Percentiles rank a stretch among this genome's conserved stretches.
These are phyloP conservation scores for Ferdinandea cuprea DNA, from an alignment of 2,888 invertebrate genomes.

Conservation along the genomic window DNA sequence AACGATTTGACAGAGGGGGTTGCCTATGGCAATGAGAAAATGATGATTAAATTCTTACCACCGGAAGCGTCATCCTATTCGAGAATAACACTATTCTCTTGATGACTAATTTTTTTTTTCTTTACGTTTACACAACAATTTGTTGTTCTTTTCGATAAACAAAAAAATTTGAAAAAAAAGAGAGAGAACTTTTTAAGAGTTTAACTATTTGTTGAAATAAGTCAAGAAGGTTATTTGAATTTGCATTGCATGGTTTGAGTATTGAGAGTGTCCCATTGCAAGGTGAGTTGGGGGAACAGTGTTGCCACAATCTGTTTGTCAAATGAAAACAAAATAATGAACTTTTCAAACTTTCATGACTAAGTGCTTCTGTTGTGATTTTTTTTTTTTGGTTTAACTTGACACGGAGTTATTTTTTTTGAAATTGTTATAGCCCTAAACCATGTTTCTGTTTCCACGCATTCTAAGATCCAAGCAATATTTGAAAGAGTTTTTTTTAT, in stretches of 20 bases:
- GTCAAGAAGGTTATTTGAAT: background rate
- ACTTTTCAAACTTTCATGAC: too few relatives aligned
- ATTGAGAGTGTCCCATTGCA: background rate
- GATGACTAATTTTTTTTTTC: conserved; percentile 49
- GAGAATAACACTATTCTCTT: conserved; percentile 33
- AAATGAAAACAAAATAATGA: too few relatives aligned
- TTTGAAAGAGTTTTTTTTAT: too few relatives aligned
- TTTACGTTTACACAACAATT: background rate
- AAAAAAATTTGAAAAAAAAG: conserved; percentile 1
- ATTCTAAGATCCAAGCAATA: too few relatives aligned
- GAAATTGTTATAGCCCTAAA: too few relatives aligned
- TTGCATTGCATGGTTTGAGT: background rate
- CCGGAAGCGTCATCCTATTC: conserved; percentile 57
- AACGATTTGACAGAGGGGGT: conserved; percentile 5
- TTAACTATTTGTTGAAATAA: background rate
- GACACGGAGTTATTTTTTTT: too few relatives aligned
- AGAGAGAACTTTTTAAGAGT: conserved; percentile 29
- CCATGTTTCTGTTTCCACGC: too few relatives aligned
- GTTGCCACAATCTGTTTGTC: conserved; percentile 10
- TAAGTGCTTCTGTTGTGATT: too few relatives aligned
- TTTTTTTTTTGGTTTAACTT: too few relatives aligned
- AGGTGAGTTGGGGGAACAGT: background rate
- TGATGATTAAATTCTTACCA: conserved; percentile 60
- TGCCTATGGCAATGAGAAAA: background rate
- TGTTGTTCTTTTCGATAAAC: background rate